phyloP scores from a whole-genome alignment of 2,797 vertebrate genomes.

The Threskiornis aethiopicus region DNA sequence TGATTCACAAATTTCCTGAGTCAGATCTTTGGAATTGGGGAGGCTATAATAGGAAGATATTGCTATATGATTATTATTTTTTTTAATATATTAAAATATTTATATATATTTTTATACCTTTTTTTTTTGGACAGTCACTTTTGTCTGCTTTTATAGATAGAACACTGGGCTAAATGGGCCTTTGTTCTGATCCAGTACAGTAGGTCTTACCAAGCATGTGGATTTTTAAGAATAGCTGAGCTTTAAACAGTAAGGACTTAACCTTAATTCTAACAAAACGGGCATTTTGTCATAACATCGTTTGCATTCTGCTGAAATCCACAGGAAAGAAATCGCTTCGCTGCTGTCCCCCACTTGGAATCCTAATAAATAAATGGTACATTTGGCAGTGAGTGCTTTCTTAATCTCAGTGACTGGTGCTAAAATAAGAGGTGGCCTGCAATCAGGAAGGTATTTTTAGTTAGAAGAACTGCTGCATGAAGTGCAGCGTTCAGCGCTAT shows the following conservation, averaged over 20 bases:
- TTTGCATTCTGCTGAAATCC: constrained; percentile 7
- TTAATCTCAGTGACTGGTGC: not conserved
- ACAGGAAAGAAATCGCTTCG: not conserved
- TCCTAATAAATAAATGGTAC: not conserved
- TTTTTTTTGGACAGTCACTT: not conserved
- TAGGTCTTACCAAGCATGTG: not conserved
- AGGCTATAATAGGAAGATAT: not conserved
- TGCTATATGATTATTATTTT: not conserved
- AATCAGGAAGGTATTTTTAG: constrained; percentile 17
- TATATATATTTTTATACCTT: not conserved
- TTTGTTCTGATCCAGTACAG: not conserved
- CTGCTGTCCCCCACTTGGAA: not conserved
- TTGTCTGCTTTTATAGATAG: not conserved
- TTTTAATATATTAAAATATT: not conserved
- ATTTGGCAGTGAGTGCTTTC: not conserved
- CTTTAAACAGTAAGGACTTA: not conserved
- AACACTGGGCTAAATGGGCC: not conserved
- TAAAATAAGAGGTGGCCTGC: constrained; percentile 15
- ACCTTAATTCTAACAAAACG: not conserved
- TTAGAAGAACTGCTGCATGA: not conserved
- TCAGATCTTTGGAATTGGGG: not conserved
- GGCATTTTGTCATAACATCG: not conserved
- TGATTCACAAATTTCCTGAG: not conserved
- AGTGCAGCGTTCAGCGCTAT: not conserved
- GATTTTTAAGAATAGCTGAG: not conserved